Conservation (phyloP, 1,140 invertebrate genomes). For the Manduca sexta region DNA sequence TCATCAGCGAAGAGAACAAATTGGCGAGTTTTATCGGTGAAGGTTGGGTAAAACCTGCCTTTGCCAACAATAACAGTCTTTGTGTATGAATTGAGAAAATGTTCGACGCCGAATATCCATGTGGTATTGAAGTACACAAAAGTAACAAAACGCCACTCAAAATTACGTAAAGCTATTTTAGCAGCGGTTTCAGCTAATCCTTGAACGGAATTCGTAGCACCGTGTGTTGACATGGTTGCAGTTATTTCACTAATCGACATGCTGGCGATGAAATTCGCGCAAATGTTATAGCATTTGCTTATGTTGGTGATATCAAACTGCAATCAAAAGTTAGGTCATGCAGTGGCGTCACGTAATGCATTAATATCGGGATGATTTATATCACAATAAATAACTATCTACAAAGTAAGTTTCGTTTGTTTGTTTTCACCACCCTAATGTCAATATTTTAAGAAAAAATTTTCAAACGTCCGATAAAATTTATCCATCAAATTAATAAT, state of each 20-base stretch:
- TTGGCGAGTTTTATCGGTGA: not conserved
- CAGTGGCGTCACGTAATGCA: too few species aligned
- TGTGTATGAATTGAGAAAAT: not conserved
- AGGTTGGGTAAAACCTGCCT: not conserved
- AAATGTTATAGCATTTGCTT: not conserved
- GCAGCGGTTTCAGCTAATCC: conserved; percentile 6
- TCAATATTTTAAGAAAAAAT: too few species aligned
- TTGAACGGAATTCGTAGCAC: not conserved
- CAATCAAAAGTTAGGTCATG: not conserved
- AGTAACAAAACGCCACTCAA: conserved; percentile 21
- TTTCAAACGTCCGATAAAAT: too few species aligned
- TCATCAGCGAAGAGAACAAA: not conserved
- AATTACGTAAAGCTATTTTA: conserved; percentile 24
- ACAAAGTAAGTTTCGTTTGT: not conserved
- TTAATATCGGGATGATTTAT: too few species aligned
- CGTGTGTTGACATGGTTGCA: not conserved
- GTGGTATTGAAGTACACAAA: conserved; percentile 13
- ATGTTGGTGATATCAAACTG: not conserved
- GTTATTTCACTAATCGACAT: too few species aligned
- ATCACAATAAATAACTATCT: too few species aligned
- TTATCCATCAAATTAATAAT: too few species aligned
- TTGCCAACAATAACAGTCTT: not conserved
- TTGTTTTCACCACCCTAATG: too few species aligned
- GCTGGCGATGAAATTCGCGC: too few species aligned
- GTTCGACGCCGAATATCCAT: not conserved